Evolutionary conservation across 1,140 invertebrate species (phyloP).

Genomic region (Drosophila mojavensis): DNA sequence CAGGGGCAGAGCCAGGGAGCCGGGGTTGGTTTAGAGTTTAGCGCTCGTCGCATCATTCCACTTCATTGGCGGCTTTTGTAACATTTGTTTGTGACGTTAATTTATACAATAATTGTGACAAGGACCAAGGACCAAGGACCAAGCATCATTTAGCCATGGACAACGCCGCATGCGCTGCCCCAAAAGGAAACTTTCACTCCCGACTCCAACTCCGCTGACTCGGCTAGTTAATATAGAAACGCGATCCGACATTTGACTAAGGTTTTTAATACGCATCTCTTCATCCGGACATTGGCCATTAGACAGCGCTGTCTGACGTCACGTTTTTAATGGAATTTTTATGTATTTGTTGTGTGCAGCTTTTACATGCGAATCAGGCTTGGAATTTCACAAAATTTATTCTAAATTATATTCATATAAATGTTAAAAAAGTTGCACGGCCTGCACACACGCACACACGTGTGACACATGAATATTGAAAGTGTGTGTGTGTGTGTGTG

Average conservation of each 20-base stretch:
- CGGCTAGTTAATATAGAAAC: slow-evolving; percentile 7
- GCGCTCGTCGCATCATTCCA: slow-evolving; percentile 73
- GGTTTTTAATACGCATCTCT: slow-evolving; percentile 9
- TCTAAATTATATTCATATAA: slow-evolving; percentile 82
- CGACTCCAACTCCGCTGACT: neutral
- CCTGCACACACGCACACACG: slow-evolving; percentile 51
- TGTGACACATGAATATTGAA: slow-evolving; percentile 75
- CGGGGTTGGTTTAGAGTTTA: slow-evolving; percentile 32
- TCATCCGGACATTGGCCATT: slow-evolving; percentile 16
- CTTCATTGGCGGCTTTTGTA: slow-evolving; percentile 84
- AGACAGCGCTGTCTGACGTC: slow-evolving; percentile 33
- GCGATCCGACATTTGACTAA: slow-evolving; percentile 20
- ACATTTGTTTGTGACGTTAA: slow-evolving; percentile 84
- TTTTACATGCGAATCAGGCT: slow-evolving; percentile 3
- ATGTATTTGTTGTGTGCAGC: slow-evolving; percentile 63
- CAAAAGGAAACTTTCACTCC: neutral
- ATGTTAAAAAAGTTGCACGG: slow-evolving; percentile 74
- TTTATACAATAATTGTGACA: slow-evolving; percentile 84
- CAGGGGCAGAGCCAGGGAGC: neutral
- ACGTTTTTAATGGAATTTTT: slow-evolving; percentile 82
- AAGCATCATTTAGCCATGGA: slow-evolving; percentile 18
- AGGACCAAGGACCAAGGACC: slow-evolving; percentile 51
- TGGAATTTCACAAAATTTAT: slow-evolving; percentile 52
- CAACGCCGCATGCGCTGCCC: neutral
- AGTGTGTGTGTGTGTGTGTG: slow-evolving; percentile 42